Evolutionary conservation across 2,113 vertebrate genomes (phyloP), one percentile per base, ranked within the genome.

Genomic region (Ailuropoda melanoleuca): DNA sequence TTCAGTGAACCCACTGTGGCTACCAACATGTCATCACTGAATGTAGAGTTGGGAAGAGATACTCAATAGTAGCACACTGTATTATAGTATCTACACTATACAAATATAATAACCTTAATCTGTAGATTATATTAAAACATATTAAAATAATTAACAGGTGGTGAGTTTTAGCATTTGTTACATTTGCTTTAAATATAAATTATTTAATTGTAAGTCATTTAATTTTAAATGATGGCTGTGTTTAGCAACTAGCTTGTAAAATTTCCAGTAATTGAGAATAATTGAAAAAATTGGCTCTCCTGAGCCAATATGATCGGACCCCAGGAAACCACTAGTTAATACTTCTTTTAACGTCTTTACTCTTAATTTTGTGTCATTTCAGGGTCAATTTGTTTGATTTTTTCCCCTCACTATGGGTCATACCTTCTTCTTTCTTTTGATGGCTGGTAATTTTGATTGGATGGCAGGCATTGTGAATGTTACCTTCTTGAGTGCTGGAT

Each of bases 101-200:
- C 8, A 60, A 18, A 75, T 58, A n/a, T 4, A 87, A 58, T 56
- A 48, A 62, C 11, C 21, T 87, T 55, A 72, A 72, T 50, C 5
- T n/a, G 43, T 12, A 84, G 75, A 72, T 83, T 50, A 95, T 87
- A 58, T 18, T 66, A 83, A 90, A 93, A 90, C 88, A 15, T 93
- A 93, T 17, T 31, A 72, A 87, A 87, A 24, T 70, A 82, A 68
- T 23, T 68, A 70, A 34, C 43, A 86, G 53, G 1, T 90, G 4
- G 43, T 93, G 26, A 77, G 34, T 24, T 62, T 60, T 78, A 93
- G 29, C 84, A 88, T 90, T 84, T 83, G 62, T 75, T 91, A 66
- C 14, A n/a, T 90, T 97, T 95, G 21, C 8, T 83, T 84, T 80
- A 72, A 84, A 56, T 93, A 88, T 90, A 82, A 91, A 78, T 72